Evolutionary conservation across 2,888 invertebrate genomes (phyloP).

Genomic region (Amaurobius ferox): DNA sequence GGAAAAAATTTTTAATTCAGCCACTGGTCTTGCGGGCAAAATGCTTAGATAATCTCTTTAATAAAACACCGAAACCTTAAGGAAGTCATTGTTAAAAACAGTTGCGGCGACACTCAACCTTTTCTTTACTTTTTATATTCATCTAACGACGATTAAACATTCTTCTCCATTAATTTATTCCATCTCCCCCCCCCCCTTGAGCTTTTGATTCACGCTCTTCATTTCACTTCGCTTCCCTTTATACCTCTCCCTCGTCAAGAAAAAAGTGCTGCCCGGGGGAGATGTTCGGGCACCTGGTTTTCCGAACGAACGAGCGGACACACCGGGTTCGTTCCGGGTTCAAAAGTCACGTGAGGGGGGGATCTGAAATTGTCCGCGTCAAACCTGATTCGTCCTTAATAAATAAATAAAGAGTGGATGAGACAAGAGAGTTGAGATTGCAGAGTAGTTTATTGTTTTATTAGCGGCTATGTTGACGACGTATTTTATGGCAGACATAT

Average conservation of each 20-base stretch:
- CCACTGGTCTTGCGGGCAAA: neutral
- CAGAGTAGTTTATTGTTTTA: conserved; percentile 63
- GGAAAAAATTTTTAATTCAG: neutral
- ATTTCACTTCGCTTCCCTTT: conserved; percentile 48
- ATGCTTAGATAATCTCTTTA: neutral
- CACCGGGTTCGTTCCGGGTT: conserved; percentile 66
- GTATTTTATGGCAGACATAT: neutral
- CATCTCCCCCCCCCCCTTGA: neutral
- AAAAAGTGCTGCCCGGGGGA: conserved; percentile 22
- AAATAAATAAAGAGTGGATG: conserved; percentile 42
- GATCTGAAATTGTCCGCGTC: conserved; percentile 58
- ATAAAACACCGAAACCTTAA: neutral
- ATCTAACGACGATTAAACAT: conserved; percentile 8
- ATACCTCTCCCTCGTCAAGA: conserved; percentile 27
- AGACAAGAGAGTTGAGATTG: conserved; percentile 22
- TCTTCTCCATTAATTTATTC: conserved; percentile 41
- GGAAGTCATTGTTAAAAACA: conserved; percentile 7
- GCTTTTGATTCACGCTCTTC: conserved; percentile 41
- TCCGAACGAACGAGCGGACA: conserved; percentile 19
- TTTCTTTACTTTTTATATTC: neutral
- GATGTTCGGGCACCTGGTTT: conserved; percentile 58
- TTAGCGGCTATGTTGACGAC: conserved; percentile 39
- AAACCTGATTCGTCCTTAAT: conserved; percentile 71
- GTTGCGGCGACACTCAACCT: neutral
- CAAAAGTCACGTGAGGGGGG: conserved; percentile 48